These are phyloP conservation scores for Nomada goodeniana DNA, from an alignment of 2,888 invertebrate genomes.

Conservation along the genomic window DNA sequence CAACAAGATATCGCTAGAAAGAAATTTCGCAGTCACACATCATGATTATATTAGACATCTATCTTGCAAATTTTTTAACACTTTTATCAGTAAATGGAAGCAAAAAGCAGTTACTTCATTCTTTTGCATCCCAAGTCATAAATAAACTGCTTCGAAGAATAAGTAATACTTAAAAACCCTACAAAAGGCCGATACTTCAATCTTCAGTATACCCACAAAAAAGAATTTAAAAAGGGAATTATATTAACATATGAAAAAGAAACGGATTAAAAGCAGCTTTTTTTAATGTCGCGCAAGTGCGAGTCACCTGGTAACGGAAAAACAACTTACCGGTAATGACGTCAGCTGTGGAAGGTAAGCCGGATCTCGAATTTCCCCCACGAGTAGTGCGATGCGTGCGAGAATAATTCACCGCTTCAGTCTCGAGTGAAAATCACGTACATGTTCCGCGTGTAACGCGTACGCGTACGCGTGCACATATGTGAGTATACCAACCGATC, in stretches of 20 bases:
- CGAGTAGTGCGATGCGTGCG: constrained; percentile 70
- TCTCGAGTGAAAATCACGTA: constrained; percentile 75
- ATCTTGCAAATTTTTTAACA: too few relatives aligned
- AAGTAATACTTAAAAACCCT: neutral
- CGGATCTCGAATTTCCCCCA: constrained; percentile 77
- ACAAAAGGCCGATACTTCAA: neutral
- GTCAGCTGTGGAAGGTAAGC: constrained; percentile 81
- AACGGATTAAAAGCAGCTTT: neutral
- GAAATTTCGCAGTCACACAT: too few relatives aligned
- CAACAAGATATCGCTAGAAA: too few relatives aligned
- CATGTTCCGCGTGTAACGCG: constrained; percentile 70
- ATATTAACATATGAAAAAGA: neutral
- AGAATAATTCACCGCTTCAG: constrained; percentile 74
- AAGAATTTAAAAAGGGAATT: neutral
- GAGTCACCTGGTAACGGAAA: constrained; percentile 38
- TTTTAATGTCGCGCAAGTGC: neutral
- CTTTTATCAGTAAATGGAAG: too few relatives aligned
- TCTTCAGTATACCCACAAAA: neutral
- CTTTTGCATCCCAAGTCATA: neutral
- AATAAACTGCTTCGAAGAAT: neutral
- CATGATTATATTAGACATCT: too few relatives aligned
- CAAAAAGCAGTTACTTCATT: neutral
- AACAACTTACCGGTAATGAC: constrained; percentile 81
- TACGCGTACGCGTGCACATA: constrained; percentile 70
- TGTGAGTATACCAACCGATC: constrained; percentile 60